Evolutionary conservation across 2,113 vertebrate species (phyloP).

Genomic region (Phycodurus eques): DNA sequence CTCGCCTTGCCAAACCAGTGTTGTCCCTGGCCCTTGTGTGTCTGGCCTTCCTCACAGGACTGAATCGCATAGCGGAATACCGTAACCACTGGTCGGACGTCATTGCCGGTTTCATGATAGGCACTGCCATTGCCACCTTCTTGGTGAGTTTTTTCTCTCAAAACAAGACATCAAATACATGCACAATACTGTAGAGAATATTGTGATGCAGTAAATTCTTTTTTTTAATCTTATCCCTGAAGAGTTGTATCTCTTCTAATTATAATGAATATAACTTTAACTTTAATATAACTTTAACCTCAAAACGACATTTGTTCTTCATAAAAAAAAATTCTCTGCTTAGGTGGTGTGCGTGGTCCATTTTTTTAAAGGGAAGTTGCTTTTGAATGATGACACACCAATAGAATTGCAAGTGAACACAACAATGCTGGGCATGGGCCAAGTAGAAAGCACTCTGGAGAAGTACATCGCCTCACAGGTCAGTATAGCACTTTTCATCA

Average conservation of each 20-base stretch:
- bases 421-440: slow-evolving; percentile 81
- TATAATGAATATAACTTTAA: no score
- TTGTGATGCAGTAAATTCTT: no score
- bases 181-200: no score
- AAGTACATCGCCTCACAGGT: slow-evolving; percentile 86
- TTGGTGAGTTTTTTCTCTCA: slow-evolving; percentile 77
- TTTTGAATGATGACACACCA: slow-evolving; percentile 78
- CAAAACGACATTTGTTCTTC: no score
- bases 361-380: slow-evolving; percentile 92
- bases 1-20: slow-evolving; percentile 91
- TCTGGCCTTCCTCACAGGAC: slow-evolving; percentile 92
- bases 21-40: slow-evolving; percentile 90
- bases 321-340: background rate
- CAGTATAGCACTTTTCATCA: slow-evolving; percentile 1
- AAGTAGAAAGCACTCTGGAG: slow-evolving; percentile 90
- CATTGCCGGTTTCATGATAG: slow-evolving; percentile 94
- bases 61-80: slow-evolving; percentile 97
- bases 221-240: no score
- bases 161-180: background rate
- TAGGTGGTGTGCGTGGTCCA: slow-evolving; percentile 97
- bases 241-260: no score
- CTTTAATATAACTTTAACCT: no score
- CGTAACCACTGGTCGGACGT: slow-evolving; percentile 98
- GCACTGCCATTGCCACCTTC: slow-evolving; percentile 90
- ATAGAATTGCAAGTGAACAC: slow-evolving; percentile 72